These are phyloP conservation scores for Hypselothyrea guttata DNA, from an alignment of 2,888 invertebrate genomes.

Conservation along the genomic window DNA sequence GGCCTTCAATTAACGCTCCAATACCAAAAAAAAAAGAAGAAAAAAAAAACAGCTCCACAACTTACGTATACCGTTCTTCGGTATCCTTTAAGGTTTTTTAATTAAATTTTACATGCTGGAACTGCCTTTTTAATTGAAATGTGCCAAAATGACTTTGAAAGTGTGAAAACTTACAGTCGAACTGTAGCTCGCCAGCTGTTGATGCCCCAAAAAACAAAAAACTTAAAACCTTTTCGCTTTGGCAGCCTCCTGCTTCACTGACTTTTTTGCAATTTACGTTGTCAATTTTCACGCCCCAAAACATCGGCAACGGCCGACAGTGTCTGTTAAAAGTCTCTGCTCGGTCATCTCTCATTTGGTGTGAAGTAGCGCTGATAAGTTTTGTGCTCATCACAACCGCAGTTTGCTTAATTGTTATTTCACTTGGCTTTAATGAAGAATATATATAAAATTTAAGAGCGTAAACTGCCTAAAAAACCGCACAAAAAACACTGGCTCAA, in stretches of 20 bases:
- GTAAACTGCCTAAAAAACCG: too few species aligned
- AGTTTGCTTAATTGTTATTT: slow-evolving; percentile 67
- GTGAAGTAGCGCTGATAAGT: slow-evolving; percentile 55
- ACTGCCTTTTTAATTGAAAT: slow-evolving; percentile 70
- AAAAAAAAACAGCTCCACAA: too few species aligned
- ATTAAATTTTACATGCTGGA: slow-evolving; percentile 73
- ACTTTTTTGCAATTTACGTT: slow-evolving; percentile 69
- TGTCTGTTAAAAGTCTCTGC: background rate
- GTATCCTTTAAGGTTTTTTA: slow-evolving; percentile 73
- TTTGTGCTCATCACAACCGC: slow-evolving; percentile 34
- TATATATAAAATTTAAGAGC: too few species aligned
- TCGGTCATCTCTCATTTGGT: slow-evolving; percentile 18
- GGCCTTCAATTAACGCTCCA: slow-evolving; percentile 71
- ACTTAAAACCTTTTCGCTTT: too few species aligned
- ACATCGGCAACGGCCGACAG: slow-evolving; percentile 25
- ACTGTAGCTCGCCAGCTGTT: background rate
- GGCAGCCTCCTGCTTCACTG: slow-evolving; percentile 13
- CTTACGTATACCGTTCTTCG: slow-evolving; percentile 44
- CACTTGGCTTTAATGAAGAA: slow-evolving; percentile 40
- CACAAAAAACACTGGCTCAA: background rate
- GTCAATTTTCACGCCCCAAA: slow-evolving; percentile 76
- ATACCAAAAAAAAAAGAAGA: slow-evolving; percentile 70
- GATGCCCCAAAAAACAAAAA: background rate
- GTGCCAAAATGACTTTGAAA: slow-evolving; percentile 77
- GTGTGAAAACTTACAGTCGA: slow-evolving; percentile 56